A percentile compares a stretch with the other conserved stretches of the same genome.
phyloP scores from a whole-genome alignment of 2,113 vertebrate species.

The Grantiella picta region DNA sequence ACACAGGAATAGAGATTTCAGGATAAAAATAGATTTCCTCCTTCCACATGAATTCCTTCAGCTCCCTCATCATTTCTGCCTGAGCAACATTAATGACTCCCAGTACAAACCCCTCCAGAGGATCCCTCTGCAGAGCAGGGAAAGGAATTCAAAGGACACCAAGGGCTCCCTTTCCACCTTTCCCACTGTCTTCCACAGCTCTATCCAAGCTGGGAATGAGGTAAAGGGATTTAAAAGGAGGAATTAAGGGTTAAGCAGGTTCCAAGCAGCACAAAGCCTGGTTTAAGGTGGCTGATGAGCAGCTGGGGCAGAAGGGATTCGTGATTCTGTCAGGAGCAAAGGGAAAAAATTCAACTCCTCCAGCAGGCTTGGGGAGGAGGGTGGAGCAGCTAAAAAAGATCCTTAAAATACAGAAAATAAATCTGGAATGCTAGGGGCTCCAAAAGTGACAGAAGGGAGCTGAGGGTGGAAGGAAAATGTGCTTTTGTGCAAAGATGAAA shows the following conservation, averaged over 20 bases:
- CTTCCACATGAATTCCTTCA: background rate
- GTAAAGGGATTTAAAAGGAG: background rate
- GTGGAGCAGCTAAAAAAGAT: background rate
- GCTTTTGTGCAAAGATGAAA: background rate
- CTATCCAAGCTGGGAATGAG: background rate
- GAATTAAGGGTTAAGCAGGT: background rate
- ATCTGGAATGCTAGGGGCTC: background rate
- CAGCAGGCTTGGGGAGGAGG: background rate
- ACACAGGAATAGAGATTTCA: background rate
- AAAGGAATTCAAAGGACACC: background rate
- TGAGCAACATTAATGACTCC: background rate
- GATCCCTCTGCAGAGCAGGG: background rate
- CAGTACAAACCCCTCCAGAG: background rate
- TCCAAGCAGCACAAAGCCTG: background rate
- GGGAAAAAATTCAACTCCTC: background rate
- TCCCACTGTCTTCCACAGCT: background rate
- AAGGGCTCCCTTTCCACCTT: background rate
- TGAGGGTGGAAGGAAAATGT: constrained; percentile 10
- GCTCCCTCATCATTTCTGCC: background rate
- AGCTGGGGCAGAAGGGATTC: background rate
- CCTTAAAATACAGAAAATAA: background rate
- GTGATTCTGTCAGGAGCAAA: background rate
- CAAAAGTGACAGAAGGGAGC: constrained; percentile 29
- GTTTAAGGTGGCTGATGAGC: background rate
- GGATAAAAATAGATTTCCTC: constrained; percentile 15